Evolutionary conservation across 1,140 invertebrate species (phyloP), one percentile per base, ranked within the genome.

Genomic region (Oscheius sp.): DNA sequence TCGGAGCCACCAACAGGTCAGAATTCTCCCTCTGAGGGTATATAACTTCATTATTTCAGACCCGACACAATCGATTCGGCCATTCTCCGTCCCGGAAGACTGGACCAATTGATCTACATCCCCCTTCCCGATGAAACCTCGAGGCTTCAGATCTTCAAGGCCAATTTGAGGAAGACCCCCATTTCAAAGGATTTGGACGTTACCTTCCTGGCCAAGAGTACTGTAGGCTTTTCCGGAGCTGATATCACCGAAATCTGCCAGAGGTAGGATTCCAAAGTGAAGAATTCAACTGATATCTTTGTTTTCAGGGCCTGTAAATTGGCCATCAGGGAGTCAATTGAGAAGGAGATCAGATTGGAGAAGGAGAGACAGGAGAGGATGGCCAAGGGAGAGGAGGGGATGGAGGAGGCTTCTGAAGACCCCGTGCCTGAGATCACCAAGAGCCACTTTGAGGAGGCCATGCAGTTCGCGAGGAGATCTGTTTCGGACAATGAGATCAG

Each of bases 201-300:
- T 59, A 87, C 86, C n/a, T 97, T 94, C 86, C 91, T 98, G 81
- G 93, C 94, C 68, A 97, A 96, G 88, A 92, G 95, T 42, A 93
- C 93, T 52, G 90, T 93, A 79, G 96, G 96, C 36, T 98, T 97
- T 87, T 95, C 94, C 73, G 97, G 97, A 79, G 97, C 97, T 74
- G 97, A 99, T 88, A 88, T 99, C 81, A 99, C 95, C 42, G 96
- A 99, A 89, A 96, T 99, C 81, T 99, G 97, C 87, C 97, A 99
- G 87, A 34, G 72, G 72, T 74, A 26, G 38, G 52, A n/a, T n/a
- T n/a, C n/a, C n/a, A n/a, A n/a, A n/a, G n/a, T n/a, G n/a, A n/a
- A n/a, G n/a, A n/a, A n/a, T n/a, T n/a, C n/a, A n/a, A n/a, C n/a
- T n/a, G n/a, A n/a, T n/a, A n/a, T 26, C 1, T 58, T n/a, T 34